Evolutionary conservation across 1,140 invertebrate genomes (phyloP), one percentile per base, ranked within the genome.

Genomic region (Magallana ariakensis): DNA sequence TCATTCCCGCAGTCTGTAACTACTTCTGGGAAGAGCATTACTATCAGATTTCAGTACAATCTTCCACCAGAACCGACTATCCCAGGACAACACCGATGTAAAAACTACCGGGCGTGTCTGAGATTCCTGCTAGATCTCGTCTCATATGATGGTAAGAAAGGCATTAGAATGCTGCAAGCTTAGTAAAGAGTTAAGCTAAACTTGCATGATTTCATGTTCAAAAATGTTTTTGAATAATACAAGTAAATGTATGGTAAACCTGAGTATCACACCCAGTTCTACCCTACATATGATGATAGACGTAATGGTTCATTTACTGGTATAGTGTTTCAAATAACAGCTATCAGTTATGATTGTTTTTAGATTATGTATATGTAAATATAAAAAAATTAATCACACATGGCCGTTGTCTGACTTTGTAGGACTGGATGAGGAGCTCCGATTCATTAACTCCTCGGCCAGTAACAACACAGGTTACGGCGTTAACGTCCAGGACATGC

Each of bases 391-490:
- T 46, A 5, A 46, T 46, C 33, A 46, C 33, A 46, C 33, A 46
- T 46, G 33, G 5, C 33, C 5, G 33, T 46, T 46, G 33, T 46
- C 33, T 46, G 33, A 46, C 33, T 46, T 91, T 87, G 58, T 88
- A 93, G 93, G 89, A 70, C 88, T 90, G 15, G 92, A 91, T 26
- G 91, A 91, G 70, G 94, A 94, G 19, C 91, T 94, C 56, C 87
- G 90, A 0, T 80, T 94, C 58, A 90, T 92, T 46, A 93, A 94
- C 80, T 92, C 93, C 2, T 85, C 85, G 46, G 91, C 94, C 2
- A 90, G 89, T 10, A 90, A 94, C 89, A 95, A 95, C 86, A 92
- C 87, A 55, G 92, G 92, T 16, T 93, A 94, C 90, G 94, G 94
- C 26, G 89, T 95, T 9, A 93, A 92, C 82, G 80, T 95, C 46